Conservation (phyloP, 2,888 invertebrate genomes). For the Neria commutata region DNA sequence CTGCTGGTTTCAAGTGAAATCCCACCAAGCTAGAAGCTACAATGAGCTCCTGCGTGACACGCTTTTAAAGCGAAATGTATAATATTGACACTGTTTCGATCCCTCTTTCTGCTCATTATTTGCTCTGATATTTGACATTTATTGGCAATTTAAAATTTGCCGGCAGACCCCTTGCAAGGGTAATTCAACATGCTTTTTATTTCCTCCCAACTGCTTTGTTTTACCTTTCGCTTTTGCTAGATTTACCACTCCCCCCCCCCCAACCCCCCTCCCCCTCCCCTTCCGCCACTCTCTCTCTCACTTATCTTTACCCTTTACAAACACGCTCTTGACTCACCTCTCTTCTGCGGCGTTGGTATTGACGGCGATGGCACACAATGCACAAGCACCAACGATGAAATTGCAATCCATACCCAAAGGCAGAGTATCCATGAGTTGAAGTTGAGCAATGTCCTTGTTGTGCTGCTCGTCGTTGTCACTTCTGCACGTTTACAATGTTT, state of each 20-base stretch:
- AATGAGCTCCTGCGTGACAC: too few species aligned
- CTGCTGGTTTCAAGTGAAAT: too few species aligned
- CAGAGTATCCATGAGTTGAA: constrained; percentile 43
- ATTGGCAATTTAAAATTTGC: constrained; percentile 45
- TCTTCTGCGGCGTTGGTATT: constrained; percentile 59
- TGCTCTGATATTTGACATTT: constrained; percentile 48
- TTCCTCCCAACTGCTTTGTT: too few species aligned
- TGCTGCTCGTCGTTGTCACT: constrained; percentile 34
- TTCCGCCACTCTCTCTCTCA: neutral
- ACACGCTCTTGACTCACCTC: constrained; percentile 50
- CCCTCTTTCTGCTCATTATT: neutral
- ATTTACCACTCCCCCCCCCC: too few species aligned
- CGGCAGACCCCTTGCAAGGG: neutral
- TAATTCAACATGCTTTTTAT: too few species aligned
- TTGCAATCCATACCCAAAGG: constrained; percentile 47
- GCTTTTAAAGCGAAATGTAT: too few species aligned
- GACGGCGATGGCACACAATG: constrained; percentile 59
- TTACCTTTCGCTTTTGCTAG: too few species aligned
- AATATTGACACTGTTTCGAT: too few species aligned
- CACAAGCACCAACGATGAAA: constrained; percentile 54
- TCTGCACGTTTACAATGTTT: constrained; percentile 34
- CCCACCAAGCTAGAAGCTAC: too few species aligned
- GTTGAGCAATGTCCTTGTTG: constrained; percentile 22
- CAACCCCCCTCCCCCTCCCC: neutral
- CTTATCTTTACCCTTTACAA: neutral